Evolutionary conservation across 1,140 invertebrate species (phyloP).

Genomic region (Drosophila arawakana): DNA sequence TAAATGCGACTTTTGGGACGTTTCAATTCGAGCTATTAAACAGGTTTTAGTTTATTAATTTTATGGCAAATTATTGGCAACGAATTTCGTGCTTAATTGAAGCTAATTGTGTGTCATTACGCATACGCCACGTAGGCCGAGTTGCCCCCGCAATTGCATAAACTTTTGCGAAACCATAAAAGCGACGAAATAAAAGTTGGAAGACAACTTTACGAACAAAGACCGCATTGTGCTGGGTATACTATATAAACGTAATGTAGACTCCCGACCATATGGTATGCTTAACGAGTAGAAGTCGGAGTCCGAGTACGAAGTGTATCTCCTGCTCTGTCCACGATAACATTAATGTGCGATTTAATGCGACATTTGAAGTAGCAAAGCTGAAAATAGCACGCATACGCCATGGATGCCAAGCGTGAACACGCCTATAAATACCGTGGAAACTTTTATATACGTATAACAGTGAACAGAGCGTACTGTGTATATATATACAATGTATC

Average conservation of each 20-base stretch:
- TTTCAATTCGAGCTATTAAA: constrained; percentile 67
- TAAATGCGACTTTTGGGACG: constrained; percentile 80
- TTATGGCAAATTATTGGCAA: not conserved
- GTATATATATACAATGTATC: constrained; percentile 15
- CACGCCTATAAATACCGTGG: constrained; percentile 48
- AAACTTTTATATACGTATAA: constrained; percentile 27
- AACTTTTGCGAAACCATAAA: constrained; percentile 43
- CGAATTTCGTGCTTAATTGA: constrained; percentile 13
- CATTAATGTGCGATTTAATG: constrained; percentile 62
- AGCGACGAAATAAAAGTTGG: constrained; percentile 6
- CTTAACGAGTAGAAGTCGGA: not conserved
- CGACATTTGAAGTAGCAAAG: constrained; percentile 56
- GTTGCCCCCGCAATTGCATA: constrained; percentile 12
- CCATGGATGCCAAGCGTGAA: constrained; percentile 63
- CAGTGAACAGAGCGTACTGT: constrained; percentile 5
- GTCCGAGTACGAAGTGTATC: not conserved
- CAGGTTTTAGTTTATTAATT: not conserved
- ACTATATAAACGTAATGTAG: constrained; percentile 1
- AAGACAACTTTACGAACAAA: constrained; percentile 29
- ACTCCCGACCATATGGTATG: not conserved
- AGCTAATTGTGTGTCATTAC: constrained; percentile 34
- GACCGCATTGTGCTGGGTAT: not conserved
- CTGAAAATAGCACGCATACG: constrained; percentile 82
- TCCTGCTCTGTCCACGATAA: constrained; percentile 18
- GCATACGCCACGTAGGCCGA: constrained; percentile 38